These are phyloP conservation scores for Halotydeus destructor DNA, from an alignment of 1,140 invertebrate species.

Conservation along the genomic window DNA sequence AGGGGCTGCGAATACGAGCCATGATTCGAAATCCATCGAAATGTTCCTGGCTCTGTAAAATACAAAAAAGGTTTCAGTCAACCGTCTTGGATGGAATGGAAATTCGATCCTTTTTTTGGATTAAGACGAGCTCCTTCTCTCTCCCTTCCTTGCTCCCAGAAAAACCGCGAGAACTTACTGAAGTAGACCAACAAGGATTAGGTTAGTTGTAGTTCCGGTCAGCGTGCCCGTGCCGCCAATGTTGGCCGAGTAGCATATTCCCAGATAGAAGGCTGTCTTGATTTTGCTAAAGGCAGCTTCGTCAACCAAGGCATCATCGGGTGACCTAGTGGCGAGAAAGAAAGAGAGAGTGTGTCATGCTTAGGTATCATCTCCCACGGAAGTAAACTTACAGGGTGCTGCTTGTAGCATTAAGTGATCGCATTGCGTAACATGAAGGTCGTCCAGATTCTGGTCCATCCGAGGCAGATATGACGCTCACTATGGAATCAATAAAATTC, in stretches of 20 bases:
- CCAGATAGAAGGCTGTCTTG: constrained; percentile 30
- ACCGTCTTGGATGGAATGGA: neutral
- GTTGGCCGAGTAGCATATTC: constrained; percentile 54
- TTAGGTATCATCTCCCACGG: no score
- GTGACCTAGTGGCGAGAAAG: no score
- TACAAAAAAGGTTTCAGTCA: neutral
- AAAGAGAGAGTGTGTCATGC: no score
- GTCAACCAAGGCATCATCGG: neutral
- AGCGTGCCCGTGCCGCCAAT: constrained; percentile 63
- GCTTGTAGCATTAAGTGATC: no score
- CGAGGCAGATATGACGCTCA: no score
- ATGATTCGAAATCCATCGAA: constrained; percentile 44
- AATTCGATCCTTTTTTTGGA: neutral
- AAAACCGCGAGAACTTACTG: constrained; percentile 31
- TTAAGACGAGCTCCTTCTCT: neutral
- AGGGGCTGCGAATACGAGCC: constrained; percentile 43
- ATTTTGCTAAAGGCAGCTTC: neutral
- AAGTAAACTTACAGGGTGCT: no score
- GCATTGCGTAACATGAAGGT: no score
- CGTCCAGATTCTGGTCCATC: no score
- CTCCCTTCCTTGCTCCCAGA: neutral
- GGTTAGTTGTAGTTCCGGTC: constrained; percentile 69
- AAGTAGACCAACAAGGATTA: constrained; percentile 57
- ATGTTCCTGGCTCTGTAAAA: constrained; percentile 12
- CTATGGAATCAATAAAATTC: no score